phyloP scores from a whole-genome alignment of 2,888 invertebrate species.

The Caenorhabditis afra region DNA sequence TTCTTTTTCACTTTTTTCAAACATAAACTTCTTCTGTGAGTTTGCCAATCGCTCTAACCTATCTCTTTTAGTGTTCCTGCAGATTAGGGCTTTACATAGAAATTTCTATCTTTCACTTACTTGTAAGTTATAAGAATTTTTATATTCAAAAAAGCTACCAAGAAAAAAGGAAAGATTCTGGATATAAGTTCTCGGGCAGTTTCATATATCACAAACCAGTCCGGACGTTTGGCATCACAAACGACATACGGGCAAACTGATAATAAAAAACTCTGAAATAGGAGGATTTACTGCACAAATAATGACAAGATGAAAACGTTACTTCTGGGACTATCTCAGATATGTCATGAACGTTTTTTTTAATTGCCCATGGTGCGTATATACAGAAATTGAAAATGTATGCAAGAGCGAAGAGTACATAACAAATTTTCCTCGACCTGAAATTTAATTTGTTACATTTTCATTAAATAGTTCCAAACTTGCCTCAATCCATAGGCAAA shows the following conservation, averaged over 20 bases:
- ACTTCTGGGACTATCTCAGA: conserved; percentile 51
- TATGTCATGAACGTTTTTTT: conserved; percentile 76
- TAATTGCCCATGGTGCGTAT: conserved; percentile 79
- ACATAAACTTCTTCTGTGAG: conserved; percentile 70
- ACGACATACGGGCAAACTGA: conserved; percentile 75
- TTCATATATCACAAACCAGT: conserved; percentile 77
- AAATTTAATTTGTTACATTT: not conserved
- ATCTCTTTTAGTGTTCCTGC: conserved; percentile 81
- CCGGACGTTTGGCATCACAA: conserved; percentile 74
- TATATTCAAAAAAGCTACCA: conserved; percentile 82
- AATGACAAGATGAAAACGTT: too few species aligned
- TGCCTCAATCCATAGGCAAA: conserved; percentile 73
- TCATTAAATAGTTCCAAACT: not conserved
- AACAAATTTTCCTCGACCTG: conserved; percentile 67
- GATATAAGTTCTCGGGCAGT: conserved; percentile 80
- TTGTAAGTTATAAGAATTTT: conserved; percentile 82
- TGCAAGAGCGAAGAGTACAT: conserved; percentile 71
- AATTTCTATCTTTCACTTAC: conserved; percentile 13
- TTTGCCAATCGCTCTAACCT: conserved; percentile 77
- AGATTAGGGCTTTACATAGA: not conserved
- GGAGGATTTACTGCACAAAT: too few species aligned
- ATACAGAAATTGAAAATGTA: conserved; percentile 79
- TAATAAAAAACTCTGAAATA: conserved; percentile 31
- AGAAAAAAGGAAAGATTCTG: conserved; percentile 82
- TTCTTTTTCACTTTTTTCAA: conserved; percentile 80